Base-by-base conservation (phyloP, 2,888 invertebrate species). In the Cremastobaeus sp. region DNA sequence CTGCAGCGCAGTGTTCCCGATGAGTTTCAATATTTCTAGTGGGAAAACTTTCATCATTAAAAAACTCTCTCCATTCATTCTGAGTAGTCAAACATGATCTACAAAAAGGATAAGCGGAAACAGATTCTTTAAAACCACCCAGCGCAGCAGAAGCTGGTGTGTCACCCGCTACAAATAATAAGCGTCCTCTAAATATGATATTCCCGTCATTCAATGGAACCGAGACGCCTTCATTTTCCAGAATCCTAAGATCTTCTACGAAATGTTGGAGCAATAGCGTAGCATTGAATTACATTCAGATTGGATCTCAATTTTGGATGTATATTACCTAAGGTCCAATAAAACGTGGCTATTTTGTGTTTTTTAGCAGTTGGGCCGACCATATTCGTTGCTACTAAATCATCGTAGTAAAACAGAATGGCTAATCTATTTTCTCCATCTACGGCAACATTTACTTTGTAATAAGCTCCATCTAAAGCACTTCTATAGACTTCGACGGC, bases 151-250 rank as follows among this genome's bases (percentile, higher is more conserved):
- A 25, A 25, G 25, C 25, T 25, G 25, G 25, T 3, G 25, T 25
- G 8, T 25, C 25, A 37, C 64, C 70, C 6, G 60, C n/a, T n/a
- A 77, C 45, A 41, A 77, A 77, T 11, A 65, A 43, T 1, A 9
- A 76, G 48, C 8, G 76, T 37, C 52, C 69, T 76, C 8, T 60
- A 3, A 1, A 74, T n/a, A 21, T 39, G 52, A 39, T 55, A 34
- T 43, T 70, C 39, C 25, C 25, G 8, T 25, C 8, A 25, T n/a
- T n/a, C n/a, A n/a, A n/a, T n/a, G n/a, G n/a, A n/a, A n/a, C n/a
- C n/a, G n/a, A n/a, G n/a, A n/a, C n/a, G n/a, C n/a, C n/a, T n/a
- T n/a, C n/a, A n/a, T n/a, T n/a, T n/a, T n/a, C n/a, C n/a, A n/a
- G n/a, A n/a, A n/a, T n/a, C n/a, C n/a, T n/a, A n/a, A n/a, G n/a